These are phyloP conservation scores for Limnephilus rhombicus DNA, from an alignment of 2,888 invertebrate species.

Conservation along the genomic window DNA sequence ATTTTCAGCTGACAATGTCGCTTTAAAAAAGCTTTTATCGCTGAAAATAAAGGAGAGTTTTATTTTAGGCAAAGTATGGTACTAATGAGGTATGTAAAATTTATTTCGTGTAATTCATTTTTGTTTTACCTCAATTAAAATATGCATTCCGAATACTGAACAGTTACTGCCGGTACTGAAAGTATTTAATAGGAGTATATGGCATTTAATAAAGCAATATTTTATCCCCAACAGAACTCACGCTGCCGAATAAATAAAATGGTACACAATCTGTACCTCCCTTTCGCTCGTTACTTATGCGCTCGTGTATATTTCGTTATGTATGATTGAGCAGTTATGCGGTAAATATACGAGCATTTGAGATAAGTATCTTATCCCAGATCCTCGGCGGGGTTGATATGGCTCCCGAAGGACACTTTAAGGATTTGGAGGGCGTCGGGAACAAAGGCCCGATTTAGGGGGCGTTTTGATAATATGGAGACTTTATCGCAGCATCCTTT, in stretches of 20 bases:
- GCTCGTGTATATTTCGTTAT: neutral
- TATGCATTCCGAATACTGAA: neutral
- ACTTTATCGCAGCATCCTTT: conserved; percentile 50
- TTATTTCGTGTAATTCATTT: too few species aligned
- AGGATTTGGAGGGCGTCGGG: conserved; percentile 53
- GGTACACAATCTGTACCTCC: neutral
- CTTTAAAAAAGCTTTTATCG: too few species aligned
- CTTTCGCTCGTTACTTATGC: neutral
- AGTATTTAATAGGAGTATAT: too few species aligned
- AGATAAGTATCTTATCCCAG: conserved; percentile 51
- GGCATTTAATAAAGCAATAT: neutral
- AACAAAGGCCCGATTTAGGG: conserved; percentile 48
- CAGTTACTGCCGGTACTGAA: too few species aligned
- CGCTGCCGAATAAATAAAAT: conserved; percentile 31
- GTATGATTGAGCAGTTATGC: conserved; percentile 48
- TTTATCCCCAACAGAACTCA: neutral
- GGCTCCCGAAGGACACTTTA: conserved; percentile 54
- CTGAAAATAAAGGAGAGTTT: too few species aligned
- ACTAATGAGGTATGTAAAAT: too few species aligned
- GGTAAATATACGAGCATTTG: conserved; percentile 46
- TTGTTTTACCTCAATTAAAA: too few species aligned
- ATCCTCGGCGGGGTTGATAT: conserved; percentile 47
- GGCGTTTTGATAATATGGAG: conserved; percentile 49
- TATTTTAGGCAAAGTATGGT: too few species aligned
- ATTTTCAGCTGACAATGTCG: too few species aligned